These are phyloP conservation scores for Argynnis bischoffii DNA, from an alignment of 2,888 invertebrate genomes.

Conservation along the genomic window DNA sequence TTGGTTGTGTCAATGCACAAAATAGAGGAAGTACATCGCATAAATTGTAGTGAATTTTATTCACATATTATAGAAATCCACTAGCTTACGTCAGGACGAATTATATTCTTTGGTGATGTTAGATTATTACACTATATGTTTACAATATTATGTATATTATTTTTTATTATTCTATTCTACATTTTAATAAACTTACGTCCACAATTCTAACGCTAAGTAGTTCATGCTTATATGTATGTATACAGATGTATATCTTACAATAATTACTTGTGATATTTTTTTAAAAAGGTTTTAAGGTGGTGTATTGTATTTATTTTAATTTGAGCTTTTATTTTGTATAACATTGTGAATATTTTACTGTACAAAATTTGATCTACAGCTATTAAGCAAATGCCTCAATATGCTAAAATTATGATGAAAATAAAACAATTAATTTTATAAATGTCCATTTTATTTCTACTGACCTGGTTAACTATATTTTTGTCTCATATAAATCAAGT, in stretches of 20 bases:
- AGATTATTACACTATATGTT: neutral
- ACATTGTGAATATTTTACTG: slow-evolving; percentile 25
- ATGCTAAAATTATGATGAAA: slow-evolving; percentile 28
- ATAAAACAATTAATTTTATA: slow-evolving; percentile 34
- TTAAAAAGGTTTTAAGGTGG: slow-evolving; percentile 31
- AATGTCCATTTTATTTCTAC: slow-evolving; percentile 24
- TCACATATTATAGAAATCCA: slow-evolving; percentile 8
- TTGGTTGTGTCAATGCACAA: slow-evolving; percentile 47
- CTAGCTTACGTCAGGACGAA: slow-evolving; percentile 12
- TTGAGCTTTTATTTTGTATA: slow-evolving; percentile 20
- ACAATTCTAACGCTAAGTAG: slow-evolving; percentile 35
- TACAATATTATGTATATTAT: slow-evolving; percentile 12
- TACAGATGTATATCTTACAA: slow-evolving; percentile 37
- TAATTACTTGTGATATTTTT: slow-evolving; percentile 44
- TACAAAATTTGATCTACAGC: slow-evolving; percentile 21
- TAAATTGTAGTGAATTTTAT: slow-evolving; percentile 27
- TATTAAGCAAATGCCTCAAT: slow-evolving; percentile 33
- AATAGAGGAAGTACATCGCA: slow-evolving; percentile 16
- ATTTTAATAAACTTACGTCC: slow-evolving; percentile 38
- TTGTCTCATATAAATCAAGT: too few relatives aligned
- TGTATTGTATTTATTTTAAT: slow-evolving; percentile 22
- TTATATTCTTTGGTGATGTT: slow-evolving; percentile 14
- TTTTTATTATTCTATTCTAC: slow-evolving; percentile 12
- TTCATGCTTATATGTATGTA: slow-evolving; percentile 33
- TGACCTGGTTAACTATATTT: neutral